Base-by-base conservation (phyloP, 2,113 vertebrate species). In the Dolichallabes microphthalmus region DNA sequence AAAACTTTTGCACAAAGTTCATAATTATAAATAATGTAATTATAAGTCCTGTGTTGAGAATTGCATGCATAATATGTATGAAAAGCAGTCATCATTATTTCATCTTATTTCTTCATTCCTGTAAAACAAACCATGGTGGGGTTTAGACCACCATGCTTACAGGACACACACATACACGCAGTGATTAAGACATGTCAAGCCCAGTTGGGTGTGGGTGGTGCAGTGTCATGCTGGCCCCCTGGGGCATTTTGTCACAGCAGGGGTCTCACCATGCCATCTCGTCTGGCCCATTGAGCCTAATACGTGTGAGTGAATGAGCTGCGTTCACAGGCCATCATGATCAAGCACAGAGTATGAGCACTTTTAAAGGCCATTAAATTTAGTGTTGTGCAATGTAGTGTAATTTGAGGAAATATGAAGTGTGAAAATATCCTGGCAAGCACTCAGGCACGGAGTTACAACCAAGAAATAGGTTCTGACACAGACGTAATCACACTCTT, bases 221-320 rank as follows among this genome's bases (percentile, higher is more conserved):
- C 57, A 64, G 79, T 87, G 80, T 77, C 27, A 50, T 82, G 63
- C n/a, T 2, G 63, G 77, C 74, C 86, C 89, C 88, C 84, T 30
- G 61, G 79, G 85, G 68, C 86, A 76, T 77, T 81, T 57, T 50
- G 60, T n/a, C 93, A 82, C 94, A 92, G 93, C 93, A 39, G 92
- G 94, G 89, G 88, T 87, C 89, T 87, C 69, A 86, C 75, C 85
- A 89, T 90, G 90, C 88, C 89, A 90, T 91, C 90, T 91, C 90
- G 91, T 87, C 80, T 86, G 60, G 86, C 80, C 90, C 92, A 92
- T 92, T 94, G 90, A 94, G 90, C 90, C 91, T 94, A 94, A 94
- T 94, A 91, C 90, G 86, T 94, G 92, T 93, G 91, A 93, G 92
- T 93, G 92, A 93, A 92, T 84, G 90, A 90, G 88, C 66, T 74